Percentiles rank a stretch among this genome's conserved stretches.
These are phyloP conservation scores for Pheosia gnoma DNA, from an alignment of 2,888 invertebrate genomes.

Conservation along the genomic window DNA sequence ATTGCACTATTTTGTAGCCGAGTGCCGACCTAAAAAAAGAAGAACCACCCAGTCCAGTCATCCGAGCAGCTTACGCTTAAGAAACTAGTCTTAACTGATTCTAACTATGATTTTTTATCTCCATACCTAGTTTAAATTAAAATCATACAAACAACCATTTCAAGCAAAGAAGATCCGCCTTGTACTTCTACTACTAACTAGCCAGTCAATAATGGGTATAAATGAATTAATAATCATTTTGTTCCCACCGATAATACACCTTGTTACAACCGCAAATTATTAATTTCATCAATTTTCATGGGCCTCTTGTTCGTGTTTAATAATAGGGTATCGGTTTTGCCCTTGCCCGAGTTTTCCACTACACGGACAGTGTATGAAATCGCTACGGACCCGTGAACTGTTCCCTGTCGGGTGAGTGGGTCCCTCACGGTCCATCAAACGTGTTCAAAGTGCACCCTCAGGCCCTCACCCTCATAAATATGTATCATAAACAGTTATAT, in stretches of 20 bases:
- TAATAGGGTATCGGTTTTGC: constrained; percentile 50
- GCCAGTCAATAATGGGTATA: not conserved
- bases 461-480: constrained; percentile 31
- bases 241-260: constrained; percentile 7
- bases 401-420: constrained; percentile 62
- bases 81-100: too few relatives aligned
- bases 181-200: too few relatives aligned
- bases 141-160: too few relatives aligned
- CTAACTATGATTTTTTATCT: too few relatives aligned
- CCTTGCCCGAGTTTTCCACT: constrained; percentile 79
- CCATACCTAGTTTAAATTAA: too few relatives aligned
- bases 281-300: constrained; percentile 36
- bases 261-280: constrained; percentile 25
- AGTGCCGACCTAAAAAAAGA: too few relatives aligned
- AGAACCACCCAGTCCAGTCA: too few relatives aligned
- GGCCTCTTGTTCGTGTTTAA: constrained; percentile 33
- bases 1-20: too few relatives aligned
- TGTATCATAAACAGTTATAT: constrained; percentile 32
- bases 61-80: too few relatives aligned
- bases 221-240: not conserved
- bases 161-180: too few relatives aligned
- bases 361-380: constrained; percentile 66
- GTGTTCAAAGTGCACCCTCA: constrained; percentile 66
- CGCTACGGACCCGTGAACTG: constrained; percentile 66
- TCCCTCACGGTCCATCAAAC: constrained; percentile 68